Base-by-base conservation (phyloP, 2,797 vertebrate genomes). In the Enteromius paludinosus region DNA sequence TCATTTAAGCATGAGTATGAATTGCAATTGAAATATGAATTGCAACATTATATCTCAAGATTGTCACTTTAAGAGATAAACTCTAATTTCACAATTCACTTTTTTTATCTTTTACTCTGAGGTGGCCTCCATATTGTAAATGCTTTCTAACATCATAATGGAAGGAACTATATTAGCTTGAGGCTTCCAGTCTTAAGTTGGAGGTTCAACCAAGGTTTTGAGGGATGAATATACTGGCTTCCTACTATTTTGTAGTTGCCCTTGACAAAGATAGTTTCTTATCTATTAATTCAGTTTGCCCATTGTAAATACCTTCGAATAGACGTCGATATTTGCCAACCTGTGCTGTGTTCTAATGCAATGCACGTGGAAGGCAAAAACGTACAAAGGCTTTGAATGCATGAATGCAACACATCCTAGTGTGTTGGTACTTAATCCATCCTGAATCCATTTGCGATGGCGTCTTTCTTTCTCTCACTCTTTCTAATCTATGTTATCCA, bases 401-500 rank as follows among this genome's bases (percentile, higher is more conserved):
- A 1, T 62, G 41, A 49, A 72, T 35, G 15, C 68, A 49, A 56
- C 52, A 3, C 41, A 43, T 72, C 69, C 68, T 62, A 61, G 68
- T 62, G 56, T 73, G 69, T 64, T 81, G 33, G 30, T 54, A 65
- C 14, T 61, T 66, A 74, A 82, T 82, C 79, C 79, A 66, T 74
- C 49, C 71, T 82, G 64, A 83, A 62, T 72, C 62, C 52, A 70
- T 62, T 77, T 10, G 23, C 65, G 41, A 69, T 62, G 41, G 78
- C 38, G 25, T 65, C 28, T 59, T 81, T 85, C 23, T 28, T 30
- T 78, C 18, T 20, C 79, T 70, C 62, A 25, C 28, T 72, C 52
- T 70, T 76, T 85, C 52, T 81, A 77, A 76, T 85, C 83, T 81
- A 3, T 54, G 25, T 71, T 66, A 85, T 85, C 68, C 30, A 78